Conservation (phyloP, 2,113 vertebrate species). For the Sander vitreus region DNA sequence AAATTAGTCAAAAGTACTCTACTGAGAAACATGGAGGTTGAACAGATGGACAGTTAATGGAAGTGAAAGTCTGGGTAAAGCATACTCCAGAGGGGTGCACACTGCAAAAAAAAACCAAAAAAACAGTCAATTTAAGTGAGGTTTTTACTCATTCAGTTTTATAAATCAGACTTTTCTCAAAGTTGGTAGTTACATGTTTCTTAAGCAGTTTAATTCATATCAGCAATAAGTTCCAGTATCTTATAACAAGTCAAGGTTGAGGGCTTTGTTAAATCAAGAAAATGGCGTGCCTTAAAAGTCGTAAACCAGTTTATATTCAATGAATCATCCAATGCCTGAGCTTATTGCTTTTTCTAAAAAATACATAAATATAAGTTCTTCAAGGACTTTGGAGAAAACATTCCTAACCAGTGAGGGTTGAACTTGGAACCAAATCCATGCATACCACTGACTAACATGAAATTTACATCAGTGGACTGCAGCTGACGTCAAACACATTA, state of each 20-base stretch:
- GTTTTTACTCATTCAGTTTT: conserved; percentile 21
- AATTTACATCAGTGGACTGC: not conserved
- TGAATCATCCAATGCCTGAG: not conserved
- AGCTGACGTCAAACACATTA: conserved; percentile 8
- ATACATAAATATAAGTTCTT: not conserved
- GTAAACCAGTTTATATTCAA: not conserved
- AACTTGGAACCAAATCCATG: conserved; percentile 3
- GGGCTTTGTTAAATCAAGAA: not conserved
- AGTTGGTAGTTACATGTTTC: not conserved
- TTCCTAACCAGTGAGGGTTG: not conserved
- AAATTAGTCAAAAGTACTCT: conserved; percentile 62
- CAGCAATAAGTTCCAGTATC: not conserved
- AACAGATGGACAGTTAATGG: conserved; percentile 72
- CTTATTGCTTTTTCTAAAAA: not conserved
- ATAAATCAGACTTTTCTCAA: not conserved
- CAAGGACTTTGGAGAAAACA: not conserved
- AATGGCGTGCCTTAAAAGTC: not conserved
- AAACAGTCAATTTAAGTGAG: not conserved
- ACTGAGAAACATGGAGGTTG: conserved; percentile 56
- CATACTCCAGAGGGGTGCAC: conserved; percentile 29
- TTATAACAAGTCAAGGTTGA: not conserved
- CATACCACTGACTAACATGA: not conserved
- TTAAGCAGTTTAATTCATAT: not conserved
- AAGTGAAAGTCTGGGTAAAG: conserved; percentile 47
- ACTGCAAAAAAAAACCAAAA: conserved; percentile 1